Base-by-base conservation (phyloP, 2,888 invertebrate genomes). In the Gortyna flavago region DNA sequence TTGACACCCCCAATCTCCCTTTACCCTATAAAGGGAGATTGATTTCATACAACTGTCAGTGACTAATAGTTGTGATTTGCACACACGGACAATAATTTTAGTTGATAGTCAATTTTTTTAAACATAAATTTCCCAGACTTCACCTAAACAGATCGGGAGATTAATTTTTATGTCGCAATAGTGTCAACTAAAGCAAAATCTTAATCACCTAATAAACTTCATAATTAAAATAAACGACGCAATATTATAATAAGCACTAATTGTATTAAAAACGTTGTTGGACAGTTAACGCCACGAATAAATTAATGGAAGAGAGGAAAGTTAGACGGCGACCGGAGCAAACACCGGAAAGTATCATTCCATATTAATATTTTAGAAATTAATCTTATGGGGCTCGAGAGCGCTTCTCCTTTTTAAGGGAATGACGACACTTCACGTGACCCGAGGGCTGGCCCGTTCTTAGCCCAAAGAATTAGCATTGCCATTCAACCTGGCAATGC, bases 211-310 rank as follows among this genome's bases (percentile, higher is more conserved):
- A 21, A 59, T 21, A 65, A 65, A 65, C 18, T 76, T 25, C 29
- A 38, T 75, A 59, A 77, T 75, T 77, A 48, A 66, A 76, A 76
- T 38, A 38, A 77, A 77, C 38, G 57, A 48, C 25, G 18, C 29
- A 18, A 48, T 48, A 75, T 61, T 32, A 61, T 76, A 25, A 73
- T 18, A 18, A 48, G 32, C 16, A 38, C 13, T 77, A 66, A 77
- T 57, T 75, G 18, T 54, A 57, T 65, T 65, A 59, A 51, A 76
- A 61, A 69, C 35, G 21, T 67, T 51, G 32, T 44, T n/a, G 51
- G 44, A 61, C 8, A 51, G 8, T 35, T n/a, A 16, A 13, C 6
- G 51, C 51, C 51, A 44, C 35, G n/a, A n/a, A 68, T 48, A 29
- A 54, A 44, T 67, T 61, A 67, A 77, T 62, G 25, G n/a, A 68